phyloP scores from a whole-genome alignment of 2,888 invertebrate species.

The Meandrusa payeni region DNA sequence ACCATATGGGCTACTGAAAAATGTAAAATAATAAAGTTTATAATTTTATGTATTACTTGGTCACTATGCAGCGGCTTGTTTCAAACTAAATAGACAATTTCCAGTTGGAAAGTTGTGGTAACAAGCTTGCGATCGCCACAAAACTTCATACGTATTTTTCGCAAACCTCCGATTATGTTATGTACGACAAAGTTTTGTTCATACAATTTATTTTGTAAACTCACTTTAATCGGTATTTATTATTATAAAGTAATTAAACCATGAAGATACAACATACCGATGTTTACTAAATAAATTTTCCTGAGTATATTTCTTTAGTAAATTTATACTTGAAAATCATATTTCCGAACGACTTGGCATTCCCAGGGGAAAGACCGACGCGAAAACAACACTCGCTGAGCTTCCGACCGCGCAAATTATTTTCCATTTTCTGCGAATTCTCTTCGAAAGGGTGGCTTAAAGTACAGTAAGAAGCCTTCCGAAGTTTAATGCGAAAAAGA shows the following conservation, averaged over 20 bases:
- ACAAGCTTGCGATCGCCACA: neutral
- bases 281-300: no score
- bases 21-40: no score
- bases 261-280: no score
- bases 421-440: slow-evolving; percentile 30
- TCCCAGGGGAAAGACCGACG: slow-evolving; percentile 34
- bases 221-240: slow-evolving; percentile 1
- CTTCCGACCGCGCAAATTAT: slow-evolving; percentile 32
- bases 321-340: neutral
- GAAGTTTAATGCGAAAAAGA: slow-evolving; percentile 29
- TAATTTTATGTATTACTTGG: no score
- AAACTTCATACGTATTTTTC: slow-evolving; percentile 10
- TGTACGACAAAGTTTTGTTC: slow-evolving; percentile 2
- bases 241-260: neutral
- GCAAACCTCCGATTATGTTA: slow-evolving; percentile 4
- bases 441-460: slow-evolving; percentile 25
- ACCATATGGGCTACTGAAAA: no score
- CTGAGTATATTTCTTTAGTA: neutral
- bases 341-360: slow-evolving; percentile 26
- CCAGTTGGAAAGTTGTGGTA: slow-evolving; percentile 1
- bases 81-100: slow-evolving; percentile 8
- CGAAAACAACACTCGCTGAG: slow-evolving; percentile 31
- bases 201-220: slow-evolving; percentile 6
- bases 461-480: slow-evolving; percentile 26
- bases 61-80: no score